These are phyloP conservation scores for Battus philenor DNA, from an alignment of 1,140 invertebrate species.

Conservation along the genomic window DNA sequence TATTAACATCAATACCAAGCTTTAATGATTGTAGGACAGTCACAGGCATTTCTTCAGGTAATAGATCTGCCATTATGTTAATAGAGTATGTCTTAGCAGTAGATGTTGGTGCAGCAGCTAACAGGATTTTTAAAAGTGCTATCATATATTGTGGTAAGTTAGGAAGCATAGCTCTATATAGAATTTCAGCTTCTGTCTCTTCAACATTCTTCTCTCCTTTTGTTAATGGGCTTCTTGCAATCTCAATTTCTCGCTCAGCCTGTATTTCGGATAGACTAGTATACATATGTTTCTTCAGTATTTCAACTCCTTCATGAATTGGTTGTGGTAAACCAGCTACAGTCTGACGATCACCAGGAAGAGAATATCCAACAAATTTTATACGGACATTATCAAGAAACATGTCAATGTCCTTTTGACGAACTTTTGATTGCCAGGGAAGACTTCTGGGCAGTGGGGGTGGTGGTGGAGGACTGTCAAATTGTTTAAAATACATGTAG, in stretches of 20 bases:
- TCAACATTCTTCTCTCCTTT: slow-evolving; percentile 84
- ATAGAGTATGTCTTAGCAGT: slow-evolving; percentile 99
- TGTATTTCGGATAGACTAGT: slow-evolving; percentile 89
- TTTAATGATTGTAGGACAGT: slow-evolving; percentile 98
- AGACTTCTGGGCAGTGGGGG: slow-evolving; percentile 78
- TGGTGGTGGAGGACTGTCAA: slow-evolving; percentile 74
- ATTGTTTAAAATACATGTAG: slow-evolving; percentile 65
- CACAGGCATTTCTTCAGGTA: slow-evolving; percentile 98
- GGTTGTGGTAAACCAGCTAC: slow-evolving; percentile 95
- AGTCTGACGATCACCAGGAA: slow-evolving; percentile 90
- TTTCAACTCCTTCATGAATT: slow-evolving; percentile 95
- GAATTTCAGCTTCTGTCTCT: slow-evolving; percentile 88
- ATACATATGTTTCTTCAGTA: slow-evolving; percentile 92
- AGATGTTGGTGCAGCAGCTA: slow-evolving; percentile 97
- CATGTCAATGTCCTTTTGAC: slow-evolving; percentile 92
- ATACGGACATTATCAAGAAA: slow-evolving; percentile 93
- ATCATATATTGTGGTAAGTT: slow-evolving; percentile 98
- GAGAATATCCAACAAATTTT: slow-evolving; percentile 96
- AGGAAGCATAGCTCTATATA: slow-evolving; percentile 94
- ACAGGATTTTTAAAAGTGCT: slow-evolving; percentile 95
- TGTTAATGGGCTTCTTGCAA: slow-evolving; percentile 86
- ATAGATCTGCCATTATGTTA: slow-evolving; percentile 97
- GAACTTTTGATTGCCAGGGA: slow-evolving; percentile 98
- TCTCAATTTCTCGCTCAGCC: slow-evolving; percentile 89
- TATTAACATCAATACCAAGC: slow-evolving; percentile 96